These are phyloP conservation scores for Chrysemys picta DNA, from an alignment of 2,113 vertebrate species.

Conservation along the genomic window DNA sequence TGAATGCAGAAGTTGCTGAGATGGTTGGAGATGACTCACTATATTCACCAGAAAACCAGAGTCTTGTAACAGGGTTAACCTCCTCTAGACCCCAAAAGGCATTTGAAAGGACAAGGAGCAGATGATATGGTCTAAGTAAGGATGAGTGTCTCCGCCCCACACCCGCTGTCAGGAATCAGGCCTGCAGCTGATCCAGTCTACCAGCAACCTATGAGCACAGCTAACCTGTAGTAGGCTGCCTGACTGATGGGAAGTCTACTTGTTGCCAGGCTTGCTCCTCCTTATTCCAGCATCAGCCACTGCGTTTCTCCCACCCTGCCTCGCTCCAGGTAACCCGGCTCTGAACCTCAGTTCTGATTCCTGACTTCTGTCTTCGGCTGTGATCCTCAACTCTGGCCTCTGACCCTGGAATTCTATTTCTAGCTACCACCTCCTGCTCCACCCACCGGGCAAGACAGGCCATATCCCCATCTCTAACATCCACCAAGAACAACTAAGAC, in stretches of 20 bases:
- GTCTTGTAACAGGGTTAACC: not conserved
- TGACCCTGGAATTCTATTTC: too few species aligned
- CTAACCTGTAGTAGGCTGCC: not conserved
- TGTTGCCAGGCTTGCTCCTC: too few species aligned
- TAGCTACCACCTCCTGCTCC: too few species aligned
- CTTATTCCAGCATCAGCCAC: too few species aligned
- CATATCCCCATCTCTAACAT: too few species aligned
- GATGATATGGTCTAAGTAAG: not conserved
- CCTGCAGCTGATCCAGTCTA: not conserved
- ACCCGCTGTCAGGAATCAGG: not conserved
- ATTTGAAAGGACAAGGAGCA: not conserved
- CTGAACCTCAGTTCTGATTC: too few species aligned
- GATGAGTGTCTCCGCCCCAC: not conserved
- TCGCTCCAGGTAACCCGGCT: too few species aligned
- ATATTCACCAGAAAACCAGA: not conserved
- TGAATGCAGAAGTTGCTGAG: not conserved
- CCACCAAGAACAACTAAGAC: not conserved
- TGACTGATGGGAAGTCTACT: not conserved
- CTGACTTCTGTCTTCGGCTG: not conserved
- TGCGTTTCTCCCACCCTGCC: too few species aligned
- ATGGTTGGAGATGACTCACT: not conserved
- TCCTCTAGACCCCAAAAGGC: not conserved
- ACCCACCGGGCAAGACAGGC: too few species aligned
- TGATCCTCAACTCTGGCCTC: too few species aligned
- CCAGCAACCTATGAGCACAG: not conserved